Base-by-base conservation (phyloP, 2,113 vertebrate genomes). In the Tragelaphus strepsiceros region DNA sequence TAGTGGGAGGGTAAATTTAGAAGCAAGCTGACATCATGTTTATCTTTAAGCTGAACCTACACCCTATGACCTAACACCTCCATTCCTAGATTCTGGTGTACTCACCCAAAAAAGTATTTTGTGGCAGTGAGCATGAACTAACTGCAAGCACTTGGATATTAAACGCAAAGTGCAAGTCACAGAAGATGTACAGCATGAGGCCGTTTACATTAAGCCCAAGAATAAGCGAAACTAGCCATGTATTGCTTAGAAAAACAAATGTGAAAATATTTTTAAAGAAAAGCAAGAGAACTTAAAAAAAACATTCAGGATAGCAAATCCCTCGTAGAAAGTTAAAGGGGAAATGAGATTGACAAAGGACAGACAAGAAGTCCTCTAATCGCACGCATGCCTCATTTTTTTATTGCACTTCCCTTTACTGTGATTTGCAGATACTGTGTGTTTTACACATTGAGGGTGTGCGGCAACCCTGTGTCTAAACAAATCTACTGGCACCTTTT, bases 141-240 rank as follows among this genome's bases (percentile, higher is more conserved):
- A 91, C 32, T 77, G 64, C 24, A 84, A 59, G 17, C 39, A 89
- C n/a, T 24, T 77, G 39, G n/a, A 53, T 53, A 95, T 30, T 6
- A 80, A 39, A 59, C 62, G 35, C 93, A 81, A 93, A 93, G 86
- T n/a, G 0, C 14, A 93, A 64, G 19, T 64, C 26, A 77, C 7
- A 51, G 58, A 86, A 46, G n/a, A 35, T 1, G 32, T 19, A 81
- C 0, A 88, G 53, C 53, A 90, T 11, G 88, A 92, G n/a, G 19
- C 21, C 26, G 93, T 43, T 67, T 46, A 85, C 9, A 85, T 39
- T 81, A 96, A 95, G 56, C 80, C 87, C 81, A 96, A 96, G 81
- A 91, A 35, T 43, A 89, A 94, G 59, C 35, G 90, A 96, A 95
- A 49, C 24, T 92, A 78, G 56, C 6, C 53, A 87, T n/a, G 5